Evolutionary conservation across 2,797 vertebrate genomes (phyloP).

Genomic region (Myotis daubentonii): DNA sequence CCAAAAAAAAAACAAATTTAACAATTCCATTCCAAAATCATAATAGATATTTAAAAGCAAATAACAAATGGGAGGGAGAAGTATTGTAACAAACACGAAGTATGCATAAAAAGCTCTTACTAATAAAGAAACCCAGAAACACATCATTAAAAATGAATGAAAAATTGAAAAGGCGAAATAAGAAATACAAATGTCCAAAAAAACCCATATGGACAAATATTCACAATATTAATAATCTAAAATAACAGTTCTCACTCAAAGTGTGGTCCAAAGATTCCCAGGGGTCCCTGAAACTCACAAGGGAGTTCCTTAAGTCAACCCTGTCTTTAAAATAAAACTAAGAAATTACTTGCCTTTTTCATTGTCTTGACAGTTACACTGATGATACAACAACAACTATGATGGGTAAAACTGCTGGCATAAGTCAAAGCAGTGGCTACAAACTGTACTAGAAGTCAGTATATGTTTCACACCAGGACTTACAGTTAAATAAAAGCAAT

Average conservation of each 20-base stretch:
- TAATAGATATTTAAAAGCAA: conserved; percentile 27
- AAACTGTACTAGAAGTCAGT: not conserved
- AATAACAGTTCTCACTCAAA: conserved; percentile 12
- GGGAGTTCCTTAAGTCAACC: not conserved
- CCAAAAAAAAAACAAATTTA: not conserved
- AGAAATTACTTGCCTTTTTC: not conserved
- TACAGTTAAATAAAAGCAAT: not conserved
- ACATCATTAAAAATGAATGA: not conserved
- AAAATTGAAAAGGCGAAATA: conserved; percentile 19
- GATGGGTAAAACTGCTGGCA: not conserved
- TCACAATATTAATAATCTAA: conserved; percentile 14
- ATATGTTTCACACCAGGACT: not conserved
- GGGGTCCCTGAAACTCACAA: not conserved
- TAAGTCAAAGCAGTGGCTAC: not conserved
- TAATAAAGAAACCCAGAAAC: not conserved
- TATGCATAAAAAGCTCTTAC: not conserved
- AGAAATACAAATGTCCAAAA: conserved; percentile 2
- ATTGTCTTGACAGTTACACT: not conserved
- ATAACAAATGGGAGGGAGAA: not conserved
- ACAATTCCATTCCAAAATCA: conserved; percentile 21
- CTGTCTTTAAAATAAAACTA: not conserved
- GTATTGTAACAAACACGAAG: not conserved
- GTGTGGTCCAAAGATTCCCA: not conserved
- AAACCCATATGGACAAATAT: conserved; percentile 12
- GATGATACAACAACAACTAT: not conserved